Evolutionary conservation across 2,797 vertebrate species (phyloP), one percentile per base, ranked within the genome.

Genomic region (Nyctibius grandis): DNA sequence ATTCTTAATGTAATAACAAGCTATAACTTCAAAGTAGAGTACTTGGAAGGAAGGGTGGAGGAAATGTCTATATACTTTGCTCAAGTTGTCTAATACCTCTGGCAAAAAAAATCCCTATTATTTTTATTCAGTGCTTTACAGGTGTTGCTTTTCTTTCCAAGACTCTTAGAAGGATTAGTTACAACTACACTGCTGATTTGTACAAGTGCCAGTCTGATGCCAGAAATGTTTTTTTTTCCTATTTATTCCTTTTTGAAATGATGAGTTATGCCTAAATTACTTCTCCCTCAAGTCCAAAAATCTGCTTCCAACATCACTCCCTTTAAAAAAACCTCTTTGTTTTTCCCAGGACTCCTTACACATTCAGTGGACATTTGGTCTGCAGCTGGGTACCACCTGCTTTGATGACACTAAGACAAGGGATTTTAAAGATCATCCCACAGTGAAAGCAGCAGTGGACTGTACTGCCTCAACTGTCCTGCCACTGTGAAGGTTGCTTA

Each of bases 11-110:
- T 48, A 89, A 36, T 33, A 67, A 48, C 25, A 89, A 84, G 6
- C 9, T 36, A 26, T n/a, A 67, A 47, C 50, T 77, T 56, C 28
- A 31, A 61, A 87, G 51, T 12, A 54, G 8, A 79, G 5, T 11
- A 53, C 38, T 53, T 44, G 11, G n/a, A 67, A 65, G 50, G 60
- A 59, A 15, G 25, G 47, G 45, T 1, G 2, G 38, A 9, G 9
- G 3, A 89, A 78, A 9, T 53, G 11, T n/a, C 28, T 54, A 3
- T 33, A 48, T 36, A 36, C 21, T 50, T 90, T 0, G 0, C 15
- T 44, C 5, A 80, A 67, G 48, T 44, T 86, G 15, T 29, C 28
- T 54, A 74, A 25, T 77, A 22, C 21, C 15, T 68, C 40, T 47
- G 40, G 48, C 6, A 45, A 31, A 76, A 2, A 33, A 15, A 47